Conservation (phyloP, 2,888 invertebrate species). For the Camponotus fellah region DNA sequence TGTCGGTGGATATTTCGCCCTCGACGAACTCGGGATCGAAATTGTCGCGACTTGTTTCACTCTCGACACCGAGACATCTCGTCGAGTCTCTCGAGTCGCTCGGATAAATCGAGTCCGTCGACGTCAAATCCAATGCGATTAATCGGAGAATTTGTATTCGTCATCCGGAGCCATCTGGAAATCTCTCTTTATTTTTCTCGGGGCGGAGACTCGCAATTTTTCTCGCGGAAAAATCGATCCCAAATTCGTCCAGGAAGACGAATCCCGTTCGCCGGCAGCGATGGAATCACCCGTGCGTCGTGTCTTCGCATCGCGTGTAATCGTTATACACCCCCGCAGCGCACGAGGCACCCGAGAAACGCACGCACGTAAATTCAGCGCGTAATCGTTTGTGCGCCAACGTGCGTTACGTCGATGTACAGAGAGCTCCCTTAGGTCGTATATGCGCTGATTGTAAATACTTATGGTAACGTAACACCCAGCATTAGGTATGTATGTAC, state of each 20-base stretch:
- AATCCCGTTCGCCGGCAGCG: constrained; percentile 3
- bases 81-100: no score
- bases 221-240: background rate
- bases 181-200: background rate
- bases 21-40: background rate
- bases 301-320: constrained; percentile 6
- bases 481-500: constrained; percentile 30
- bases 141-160: background rate
- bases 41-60: background rate
- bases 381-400: background rate
- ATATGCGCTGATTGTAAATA: constrained; percentile 26
- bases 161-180: background rate
- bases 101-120: no score
- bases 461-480: constrained; percentile 39
- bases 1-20: background rate
- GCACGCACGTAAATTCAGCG: constrained; percentile 11
- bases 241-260: background rate
- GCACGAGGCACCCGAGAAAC: constrained; percentile 32
- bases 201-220: background rate
- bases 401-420: constrained; percentile 47
- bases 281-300: constrained; percentile 31
- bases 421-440: background rate
- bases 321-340: constrained; percentile 43
- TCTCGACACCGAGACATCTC: no score
- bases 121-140: background rate